A percentile compares a stretch with the other conserved stretches of the same genome.
Evolutionary conservation across 2,113 vertebrate genomes (phyloP).

Genomic region (Sylvia atricapilla): DNA sequence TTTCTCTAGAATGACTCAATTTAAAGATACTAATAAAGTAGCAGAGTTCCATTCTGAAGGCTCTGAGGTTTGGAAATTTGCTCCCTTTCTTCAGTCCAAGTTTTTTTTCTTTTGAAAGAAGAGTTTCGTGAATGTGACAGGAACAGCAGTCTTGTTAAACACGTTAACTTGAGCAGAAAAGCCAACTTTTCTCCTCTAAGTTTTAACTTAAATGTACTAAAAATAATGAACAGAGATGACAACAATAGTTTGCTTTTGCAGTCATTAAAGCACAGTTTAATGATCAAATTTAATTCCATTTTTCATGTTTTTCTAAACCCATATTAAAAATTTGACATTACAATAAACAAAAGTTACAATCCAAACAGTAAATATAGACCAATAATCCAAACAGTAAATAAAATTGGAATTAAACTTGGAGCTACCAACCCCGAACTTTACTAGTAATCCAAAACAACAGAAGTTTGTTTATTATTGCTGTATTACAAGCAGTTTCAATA

Average conservation of each 20-base stretch:
- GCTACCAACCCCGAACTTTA: constrained; percentile 36
- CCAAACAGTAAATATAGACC: constrained; percentile 1
- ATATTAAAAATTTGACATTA: not conserved
- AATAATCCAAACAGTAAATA: constrained; percentile 25
- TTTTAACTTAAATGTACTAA: not conserved
- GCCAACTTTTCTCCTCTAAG: not conserved
- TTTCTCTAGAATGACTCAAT: not conserved
- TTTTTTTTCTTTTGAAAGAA: not conserved
- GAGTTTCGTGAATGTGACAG: not conserved
- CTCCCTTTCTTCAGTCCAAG: not conserved
- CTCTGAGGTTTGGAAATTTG: not conserved
- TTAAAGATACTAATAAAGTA: not conserved
- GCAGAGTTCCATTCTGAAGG: not conserved
- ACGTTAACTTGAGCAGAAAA: not conserved
- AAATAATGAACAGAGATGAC: not conserved
- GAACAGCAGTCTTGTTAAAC: not conserved
- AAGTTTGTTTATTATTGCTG: constrained; percentile 17
- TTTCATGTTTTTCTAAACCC: not conserved
- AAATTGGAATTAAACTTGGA: constrained; percentile 13
- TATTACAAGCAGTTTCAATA: constrained; percentile 31
- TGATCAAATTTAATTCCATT: not conserved
- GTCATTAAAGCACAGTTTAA: not conserved
- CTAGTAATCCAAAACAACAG: constrained; percentile 38
- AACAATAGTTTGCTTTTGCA: not conserved
- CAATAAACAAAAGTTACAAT: constrained; percentile 24